Evolutionary conservation across 2,888 invertebrate species (phyloP).

Genomic region (Epirrita christyi): DNA sequence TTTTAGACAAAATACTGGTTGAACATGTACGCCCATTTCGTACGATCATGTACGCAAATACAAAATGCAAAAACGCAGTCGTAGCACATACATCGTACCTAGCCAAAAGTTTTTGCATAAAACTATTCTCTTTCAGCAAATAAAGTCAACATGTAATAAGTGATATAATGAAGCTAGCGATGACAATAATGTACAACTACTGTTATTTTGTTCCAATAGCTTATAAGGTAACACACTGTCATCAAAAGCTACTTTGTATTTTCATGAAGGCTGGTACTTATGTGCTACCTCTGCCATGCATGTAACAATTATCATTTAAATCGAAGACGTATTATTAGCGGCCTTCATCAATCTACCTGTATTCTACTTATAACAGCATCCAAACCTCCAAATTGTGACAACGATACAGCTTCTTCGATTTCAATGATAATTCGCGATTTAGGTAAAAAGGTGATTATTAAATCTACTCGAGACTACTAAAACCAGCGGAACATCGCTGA

Average conservation of each 20-base stretch:
- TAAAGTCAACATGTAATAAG: neutral
- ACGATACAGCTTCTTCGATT: conserved; percentile 52
- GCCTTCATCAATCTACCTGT: neutral
- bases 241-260: conserved; percentile 41
- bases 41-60: conserved; percentile 41
- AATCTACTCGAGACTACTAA: conserved; percentile 65
- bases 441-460: conserved; percentile 53
- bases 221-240: conserved; percentile 6
- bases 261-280: conserved; percentile 35
- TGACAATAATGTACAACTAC: conserved; percentile 7
- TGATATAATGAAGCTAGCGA: conserved; percentile 5
- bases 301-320: conserved; percentile 46
- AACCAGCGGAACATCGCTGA: conserved; percentile 76
- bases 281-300: conserved; percentile 55
- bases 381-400: conserved; percentile 6
- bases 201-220: neutral
- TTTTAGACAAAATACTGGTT: conserved; percentile 74
- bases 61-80: no score
- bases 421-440: conserved; percentile 46
- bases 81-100: conserved; percentile 26
- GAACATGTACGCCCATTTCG: conserved; percentile 34
- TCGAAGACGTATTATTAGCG: conserved; percentile 48
- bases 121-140: no score
- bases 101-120: neutral
- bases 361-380: neutral